Conservation (phyloP, 2,113 vertebrate genomes). For the Narcine bancroftii region DNA sequence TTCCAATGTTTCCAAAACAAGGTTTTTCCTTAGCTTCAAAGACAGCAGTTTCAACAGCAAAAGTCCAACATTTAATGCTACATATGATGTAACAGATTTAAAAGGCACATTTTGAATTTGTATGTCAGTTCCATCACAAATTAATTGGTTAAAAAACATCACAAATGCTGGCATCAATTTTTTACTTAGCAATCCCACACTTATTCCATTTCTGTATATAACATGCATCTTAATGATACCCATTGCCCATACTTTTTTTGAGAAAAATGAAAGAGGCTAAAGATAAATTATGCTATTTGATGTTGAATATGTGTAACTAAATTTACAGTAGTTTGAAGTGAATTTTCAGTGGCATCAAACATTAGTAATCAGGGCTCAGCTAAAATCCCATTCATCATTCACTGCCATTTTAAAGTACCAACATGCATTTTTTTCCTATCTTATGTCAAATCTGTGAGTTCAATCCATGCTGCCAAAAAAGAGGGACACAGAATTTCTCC, state of each 20-base stretch:
- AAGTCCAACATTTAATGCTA: background rate
- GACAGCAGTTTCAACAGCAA: background rate
- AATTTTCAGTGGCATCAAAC: background rate
- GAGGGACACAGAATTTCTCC: background rate
- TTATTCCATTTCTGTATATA: background rate
- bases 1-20: slow-evolving; percentile 17
- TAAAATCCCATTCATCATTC: background rate
- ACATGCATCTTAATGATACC: background rate
- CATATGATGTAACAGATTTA: background rate
- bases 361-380: background rate
- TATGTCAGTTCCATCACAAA: background rate
- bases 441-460: background rate
- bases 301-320: background rate
- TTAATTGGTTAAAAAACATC: background rate
- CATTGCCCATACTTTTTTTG: background rate
- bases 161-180: background rate
- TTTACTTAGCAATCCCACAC: no score
- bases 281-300: background rate
- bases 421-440: background rate
- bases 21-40: background rate
- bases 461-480: background rate
- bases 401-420: background rate
- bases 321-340: background rate
- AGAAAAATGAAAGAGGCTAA: background rate
- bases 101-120: background rate